Conservation (phyloP, 1,140 invertebrate genomes). For the Eulimnadia texana region DNA sequence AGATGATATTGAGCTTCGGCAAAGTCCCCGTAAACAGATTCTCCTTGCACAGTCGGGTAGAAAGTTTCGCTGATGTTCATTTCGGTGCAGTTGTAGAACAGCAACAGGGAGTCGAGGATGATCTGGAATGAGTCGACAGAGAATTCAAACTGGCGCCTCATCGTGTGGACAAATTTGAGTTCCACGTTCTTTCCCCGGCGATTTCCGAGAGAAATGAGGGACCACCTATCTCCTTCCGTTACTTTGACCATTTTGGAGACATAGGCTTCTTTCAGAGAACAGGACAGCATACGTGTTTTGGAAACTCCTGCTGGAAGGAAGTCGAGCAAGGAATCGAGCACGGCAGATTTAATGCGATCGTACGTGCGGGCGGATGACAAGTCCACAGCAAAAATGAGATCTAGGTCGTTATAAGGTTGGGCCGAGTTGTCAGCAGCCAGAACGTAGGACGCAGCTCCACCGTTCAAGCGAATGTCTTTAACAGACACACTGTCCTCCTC, state of each 20-base stretch:
- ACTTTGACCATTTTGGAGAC: constrained; percentile 99
- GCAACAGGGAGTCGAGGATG: constrained; percentile 80
- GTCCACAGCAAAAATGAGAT: constrained; percentile 94
- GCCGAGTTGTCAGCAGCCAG: constrained; percentile 60
- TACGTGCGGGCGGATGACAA: constrained; percentile 52
- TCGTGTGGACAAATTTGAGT: constrained; percentile 96
- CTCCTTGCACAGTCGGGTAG: constrained; percentile 90
- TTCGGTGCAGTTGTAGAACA: constrained; percentile 85
- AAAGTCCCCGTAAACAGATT: constrained; percentile 96
- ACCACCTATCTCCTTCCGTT: constrained; percentile 90
- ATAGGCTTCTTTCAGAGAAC: constrained; percentile 92
- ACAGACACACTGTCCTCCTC: constrained; percentile 53
- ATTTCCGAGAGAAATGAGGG: constrained; percentile 89
- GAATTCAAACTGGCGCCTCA: constrained; percentile 97
- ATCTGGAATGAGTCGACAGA: constrained; percentile 98
- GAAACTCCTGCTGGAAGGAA: constrained; percentile 79
- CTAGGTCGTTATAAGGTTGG: constrained; percentile 90
- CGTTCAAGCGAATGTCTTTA: constrained; percentile 87
- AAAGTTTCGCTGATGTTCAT: constrained; percentile 73
- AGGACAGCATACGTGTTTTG: constrained; percentile 78
- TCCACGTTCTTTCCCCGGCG: constrained; percentile 72
- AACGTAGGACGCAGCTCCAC: constrained; percentile 94
- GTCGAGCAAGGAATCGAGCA: constrained; percentile 81
- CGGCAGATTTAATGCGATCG: constrained; percentile 77
- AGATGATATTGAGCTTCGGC: constrained; percentile 84